These are phyloP conservation scores for Lepisosteus osseus DNA, from an alignment of 2,113 vertebrate genomes.

Conservation along the genomic window DNA sequence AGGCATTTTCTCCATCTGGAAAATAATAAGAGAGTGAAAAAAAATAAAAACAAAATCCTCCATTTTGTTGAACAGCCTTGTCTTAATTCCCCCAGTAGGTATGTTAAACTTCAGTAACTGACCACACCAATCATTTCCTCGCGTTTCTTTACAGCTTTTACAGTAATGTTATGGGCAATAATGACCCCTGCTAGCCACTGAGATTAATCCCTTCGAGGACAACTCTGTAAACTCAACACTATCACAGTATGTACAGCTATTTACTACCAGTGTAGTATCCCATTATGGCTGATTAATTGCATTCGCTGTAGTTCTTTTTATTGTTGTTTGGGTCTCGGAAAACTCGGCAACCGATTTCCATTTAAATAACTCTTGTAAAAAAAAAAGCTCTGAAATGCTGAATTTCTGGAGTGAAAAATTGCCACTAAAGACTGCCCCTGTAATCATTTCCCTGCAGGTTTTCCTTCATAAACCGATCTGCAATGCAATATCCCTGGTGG, in stretches of 20 bases:
- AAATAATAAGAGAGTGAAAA: slow-evolving; percentile 65
- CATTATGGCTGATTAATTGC: too few species aligned
- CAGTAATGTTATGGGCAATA: slow-evolving; percentile 20
- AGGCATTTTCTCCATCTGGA: slow-evolving; percentile 40
- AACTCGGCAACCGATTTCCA: too few species aligned
- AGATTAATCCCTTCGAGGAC: too few species aligned
- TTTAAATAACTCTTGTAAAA: too few species aligned
- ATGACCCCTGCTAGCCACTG: background rate
- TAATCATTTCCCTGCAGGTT: background rate
- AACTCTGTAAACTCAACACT: too few species aligned
- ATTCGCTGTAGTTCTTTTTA: too few species aligned
- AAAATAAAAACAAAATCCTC: slow-evolving; percentile 45
- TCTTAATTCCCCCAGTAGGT: slow-evolving; percentile 38
- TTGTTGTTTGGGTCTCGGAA: too few species aligned
- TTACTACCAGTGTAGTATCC: too few species aligned
- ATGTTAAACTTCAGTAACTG: background rate
- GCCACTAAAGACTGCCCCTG: too few species aligned
- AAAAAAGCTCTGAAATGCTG: too few species aligned
- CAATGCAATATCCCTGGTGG: slow-evolving; percentile 5
- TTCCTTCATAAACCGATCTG: background rate
- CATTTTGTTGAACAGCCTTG: slow-evolving; percentile 31
- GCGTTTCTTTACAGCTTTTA: slow-evolving; percentile 6
- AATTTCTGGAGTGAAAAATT: too few species aligned
- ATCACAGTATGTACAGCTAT: too few species aligned
- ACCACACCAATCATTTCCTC: background rate